Conservation (phyloP, 2,113 vertebrate genomes). For the Micronycteris hirsuta region DNA sequence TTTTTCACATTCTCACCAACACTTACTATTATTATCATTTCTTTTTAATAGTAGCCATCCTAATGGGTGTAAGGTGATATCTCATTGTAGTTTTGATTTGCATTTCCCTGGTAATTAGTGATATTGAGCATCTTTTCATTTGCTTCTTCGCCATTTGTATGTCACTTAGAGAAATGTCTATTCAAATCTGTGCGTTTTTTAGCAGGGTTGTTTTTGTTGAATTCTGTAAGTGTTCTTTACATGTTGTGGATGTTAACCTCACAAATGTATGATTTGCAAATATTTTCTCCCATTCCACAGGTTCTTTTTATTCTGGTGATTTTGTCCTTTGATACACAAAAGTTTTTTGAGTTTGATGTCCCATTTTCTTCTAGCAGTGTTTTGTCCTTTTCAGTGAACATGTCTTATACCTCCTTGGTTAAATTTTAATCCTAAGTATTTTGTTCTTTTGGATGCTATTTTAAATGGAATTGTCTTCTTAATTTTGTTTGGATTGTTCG, state of each 20-base stretch:
- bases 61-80: neutral
- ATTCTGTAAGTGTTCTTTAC: neutral
- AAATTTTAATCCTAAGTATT: neutral
- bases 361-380: neutral
- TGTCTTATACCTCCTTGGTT: neutral
- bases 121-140: neutral
- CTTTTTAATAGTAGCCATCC: neutral
- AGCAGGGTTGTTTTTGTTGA: neutral
- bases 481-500: neutral
- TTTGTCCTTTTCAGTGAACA: neutral
- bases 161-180: neutral
- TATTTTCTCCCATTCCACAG: neutral
- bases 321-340: neutral
- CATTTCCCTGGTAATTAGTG: neutral
- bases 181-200: neutral
- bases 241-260: neutral
- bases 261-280: neutral
- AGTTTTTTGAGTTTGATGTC: neutral
- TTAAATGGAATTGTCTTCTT: neutral
- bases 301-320: neutral
- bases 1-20: neutral
- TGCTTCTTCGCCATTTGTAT: neutral
- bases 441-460: neutral
- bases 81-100: neutral
- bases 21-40: neutral